Conservation (phyloP, 2,113 vertebrate species). For the Sander vitreus region DNA sequence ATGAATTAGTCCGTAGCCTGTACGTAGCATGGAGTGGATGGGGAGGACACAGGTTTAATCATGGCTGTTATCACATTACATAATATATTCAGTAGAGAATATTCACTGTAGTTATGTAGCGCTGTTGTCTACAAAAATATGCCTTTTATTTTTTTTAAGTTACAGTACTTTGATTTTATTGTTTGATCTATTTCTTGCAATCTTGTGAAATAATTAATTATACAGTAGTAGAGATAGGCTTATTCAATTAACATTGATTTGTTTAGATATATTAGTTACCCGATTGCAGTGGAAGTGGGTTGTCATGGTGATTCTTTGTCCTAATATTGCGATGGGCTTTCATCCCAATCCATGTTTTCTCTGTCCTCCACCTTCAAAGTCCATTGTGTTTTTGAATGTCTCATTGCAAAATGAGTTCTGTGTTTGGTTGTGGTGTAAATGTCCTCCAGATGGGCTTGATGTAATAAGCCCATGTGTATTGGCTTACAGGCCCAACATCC, state of each 20-base stretch:
- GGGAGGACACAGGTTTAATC: slow-evolving; percentile 1
- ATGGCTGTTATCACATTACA: slow-evolving; percentile 2
- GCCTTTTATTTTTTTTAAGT: slow-evolving; percentile 1
- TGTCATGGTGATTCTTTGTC: slow-evolving; percentile 58
- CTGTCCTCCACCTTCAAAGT: slow-evolving; percentile 62
- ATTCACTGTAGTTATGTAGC: background rate
- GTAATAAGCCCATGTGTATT: slow-evolving; percentile 61
- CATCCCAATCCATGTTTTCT: slow-evolving; percentile 61
- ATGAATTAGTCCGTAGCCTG: slow-evolving; percentile 10
- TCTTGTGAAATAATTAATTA: slow-evolving; percentile 25
- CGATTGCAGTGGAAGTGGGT: slow-evolving; percentile 35
- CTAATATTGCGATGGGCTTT: slow-evolving; percentile 52
- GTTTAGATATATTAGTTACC: slow-evolving; percentile 40
- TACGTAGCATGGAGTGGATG: slow-evolving; percentile 11
- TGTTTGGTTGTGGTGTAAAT: slow-evolving; percentile 66
- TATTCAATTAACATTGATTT: slow-evolving; percentile 40
- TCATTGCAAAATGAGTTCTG: slow-evolving; percentile 44
- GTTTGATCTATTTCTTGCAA: background rate
- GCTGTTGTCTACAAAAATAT: slow-evolving; percentile 1
- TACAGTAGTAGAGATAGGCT: background rate
- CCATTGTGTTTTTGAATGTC: slow-evolving; percentile 58
- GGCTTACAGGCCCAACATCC: slow-evolving; percentile 56
- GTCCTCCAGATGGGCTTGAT: slow-evolving; percentile 64
- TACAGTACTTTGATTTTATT: background rate
- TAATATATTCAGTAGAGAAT: background rate